Evolutionary conservation across 1,140 invertebrate species (phyloP).

Genomic region (Trichomalopsis sarcophagae): DNA sequence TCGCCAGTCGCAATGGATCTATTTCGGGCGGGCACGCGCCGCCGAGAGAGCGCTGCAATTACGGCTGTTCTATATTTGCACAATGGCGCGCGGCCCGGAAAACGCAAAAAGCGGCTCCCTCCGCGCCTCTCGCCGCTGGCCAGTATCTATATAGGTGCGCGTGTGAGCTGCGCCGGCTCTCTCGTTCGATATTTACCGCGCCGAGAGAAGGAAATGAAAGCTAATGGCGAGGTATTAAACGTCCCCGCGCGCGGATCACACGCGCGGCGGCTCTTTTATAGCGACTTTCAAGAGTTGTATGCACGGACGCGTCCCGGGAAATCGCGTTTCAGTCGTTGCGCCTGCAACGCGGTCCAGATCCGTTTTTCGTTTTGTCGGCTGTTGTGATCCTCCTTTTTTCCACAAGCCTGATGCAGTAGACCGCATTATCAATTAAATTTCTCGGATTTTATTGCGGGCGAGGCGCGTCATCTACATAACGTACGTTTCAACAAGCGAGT

Average conservation of each 20-base stretch:
- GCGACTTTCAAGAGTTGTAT: too few relatives aligned
- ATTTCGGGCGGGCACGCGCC: slow-evolving; percentile 24
- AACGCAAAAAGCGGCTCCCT: neutral
- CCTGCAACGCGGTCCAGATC: too few relatives aligned
- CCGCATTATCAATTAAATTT: neutral
- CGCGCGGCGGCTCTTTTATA: slow-evolving; percentile 3
- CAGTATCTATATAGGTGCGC: neutral
- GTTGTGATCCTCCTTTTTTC: neutral
- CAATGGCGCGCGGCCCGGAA: slow-evolving; percentile 16
- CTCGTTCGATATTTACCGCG: neutral
- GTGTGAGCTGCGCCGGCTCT: neutral
- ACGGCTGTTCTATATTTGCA: slow-evolving; percentile 44
- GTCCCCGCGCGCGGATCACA: too few relatives aligned
- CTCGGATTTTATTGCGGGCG: neutral
- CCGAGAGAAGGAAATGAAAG: slow-evolving; percentile 28
- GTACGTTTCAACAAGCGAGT: neutral
- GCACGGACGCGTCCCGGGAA: neutral
- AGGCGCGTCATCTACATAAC: neutral
- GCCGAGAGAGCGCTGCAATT: slow-evolving; percentile 24
- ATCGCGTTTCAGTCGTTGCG: neutral
- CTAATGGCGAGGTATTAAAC: slow-evolving; percentile 8
- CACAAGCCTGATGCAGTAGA: too few relatives aligned
- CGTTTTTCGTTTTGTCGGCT: too few relatives aligned
- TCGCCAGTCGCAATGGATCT: slow-evolving; percentile 39
- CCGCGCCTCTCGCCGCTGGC: neutral